These are phyloP conservation scores for Lysandra coridon DNA, from an alignment of 2,888 invertebrate species.

Conservation along the genomic window DNA sequence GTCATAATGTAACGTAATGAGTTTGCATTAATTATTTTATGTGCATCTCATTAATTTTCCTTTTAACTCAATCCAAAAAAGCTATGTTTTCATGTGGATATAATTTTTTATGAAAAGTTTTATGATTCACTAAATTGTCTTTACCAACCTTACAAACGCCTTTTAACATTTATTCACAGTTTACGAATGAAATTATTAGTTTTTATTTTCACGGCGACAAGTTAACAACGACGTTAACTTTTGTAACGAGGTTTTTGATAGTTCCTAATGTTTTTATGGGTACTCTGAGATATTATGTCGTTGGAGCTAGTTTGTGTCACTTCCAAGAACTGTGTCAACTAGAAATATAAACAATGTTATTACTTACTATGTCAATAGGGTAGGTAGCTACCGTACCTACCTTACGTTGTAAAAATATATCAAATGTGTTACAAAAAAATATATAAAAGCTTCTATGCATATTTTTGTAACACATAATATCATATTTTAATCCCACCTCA, in stretches of 20 bases:
- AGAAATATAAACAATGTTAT: neutral
- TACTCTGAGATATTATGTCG: slow-evolving; percentile 10
- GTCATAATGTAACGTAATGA: slow-evolving; percentile 1
- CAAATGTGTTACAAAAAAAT: neutral
- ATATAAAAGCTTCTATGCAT: neutral
- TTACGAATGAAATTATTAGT: slow-evolving; percentile 8
- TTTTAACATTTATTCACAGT: slow-evolving; percentile 4
- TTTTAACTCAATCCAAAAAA: neutral
- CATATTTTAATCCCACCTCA: neutral
- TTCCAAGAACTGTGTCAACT: neutral
- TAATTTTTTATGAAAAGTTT: no score
- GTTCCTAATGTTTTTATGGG: slow-evolving; percentile 26
- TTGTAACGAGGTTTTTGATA: slow-evolving; percentile 29
- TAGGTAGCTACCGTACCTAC: neutral
- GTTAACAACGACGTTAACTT: slow-evolving; percentile 7
- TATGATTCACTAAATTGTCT: neutral
- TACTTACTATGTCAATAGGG: neutral
- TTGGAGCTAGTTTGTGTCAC: slow-evolving; percentile 3
- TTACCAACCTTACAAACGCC: neutral
- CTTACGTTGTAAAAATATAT: no score
- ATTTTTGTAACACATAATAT: neutral
- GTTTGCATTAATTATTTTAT: slow-evolving; percentile 6
- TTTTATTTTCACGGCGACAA: neutral
- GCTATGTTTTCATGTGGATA: neutral
- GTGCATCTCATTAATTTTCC: neutral